Conservation (phyloP, 2,797 vertebrate genomes). For the Eupleurogrammus muticus region DNA sequence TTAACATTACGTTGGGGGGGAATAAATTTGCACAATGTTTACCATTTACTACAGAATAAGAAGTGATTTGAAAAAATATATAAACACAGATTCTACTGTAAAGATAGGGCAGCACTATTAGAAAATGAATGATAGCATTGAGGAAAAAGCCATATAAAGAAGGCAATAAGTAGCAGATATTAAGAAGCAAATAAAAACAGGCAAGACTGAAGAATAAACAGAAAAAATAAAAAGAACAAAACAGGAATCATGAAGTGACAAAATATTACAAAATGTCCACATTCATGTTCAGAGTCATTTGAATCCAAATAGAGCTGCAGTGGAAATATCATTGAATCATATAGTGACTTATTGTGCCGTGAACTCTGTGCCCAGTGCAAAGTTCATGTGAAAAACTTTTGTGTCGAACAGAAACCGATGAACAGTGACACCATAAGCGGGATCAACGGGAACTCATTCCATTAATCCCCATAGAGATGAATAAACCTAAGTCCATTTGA, state of each 20-base stretch:
- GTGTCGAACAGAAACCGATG: not conserved
- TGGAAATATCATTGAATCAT: slow-evolving; percentile 8
- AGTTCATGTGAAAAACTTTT: not conserved
- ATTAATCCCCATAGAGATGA: not conserved
- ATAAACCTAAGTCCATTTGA: not conserved
- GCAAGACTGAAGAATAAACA: not conserved
- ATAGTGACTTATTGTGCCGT: not conserved
- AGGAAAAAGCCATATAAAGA: not conserved
- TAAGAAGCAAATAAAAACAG: not conserved
- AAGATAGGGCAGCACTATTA: not conserved
- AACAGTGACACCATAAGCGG: slow-evolving; percentile 1
- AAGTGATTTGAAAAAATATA: not conserved
- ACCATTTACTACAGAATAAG: not conserved
- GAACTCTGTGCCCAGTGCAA: not conserved
- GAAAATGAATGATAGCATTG: not conserved
- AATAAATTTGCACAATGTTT: not conserved
- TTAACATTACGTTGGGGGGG: not conserved
- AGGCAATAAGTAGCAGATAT: not conserved
- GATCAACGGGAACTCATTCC: slow-evolving; percentile 21
- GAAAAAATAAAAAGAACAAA: not conserved
- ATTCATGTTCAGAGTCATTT: slow-evolving; percentile 6
- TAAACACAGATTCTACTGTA: not conserved
- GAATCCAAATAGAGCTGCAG: not conserved
- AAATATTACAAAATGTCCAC: too few relatives aligned
- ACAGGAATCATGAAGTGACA: not conserved